Evolutionary conservation across 2,113 vertebrate species (phyloP), one percentile per base, ranked within the genome.

Genomic region (Phalacrocorax pelagicus): DNA sequence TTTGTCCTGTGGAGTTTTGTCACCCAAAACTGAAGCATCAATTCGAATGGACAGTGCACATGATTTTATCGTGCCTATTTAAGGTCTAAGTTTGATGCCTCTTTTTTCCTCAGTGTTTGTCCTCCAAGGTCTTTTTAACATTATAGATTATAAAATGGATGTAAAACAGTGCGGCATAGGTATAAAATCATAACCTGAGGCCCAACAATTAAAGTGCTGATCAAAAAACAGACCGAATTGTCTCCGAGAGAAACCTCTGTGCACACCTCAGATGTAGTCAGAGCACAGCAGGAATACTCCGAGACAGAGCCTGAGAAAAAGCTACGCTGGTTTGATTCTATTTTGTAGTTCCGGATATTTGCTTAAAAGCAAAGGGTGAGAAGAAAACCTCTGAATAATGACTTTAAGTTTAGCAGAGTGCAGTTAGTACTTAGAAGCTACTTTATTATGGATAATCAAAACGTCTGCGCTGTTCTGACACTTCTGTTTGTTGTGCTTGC

Each of bases 11-110:
- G 22, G 34, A 18, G 38, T 52, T 36, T 18, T 4, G 30, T 18
- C 20, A 80, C 62, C 27, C 14, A 9, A 27, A 51, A 4, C 12
- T 11, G 27, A 51, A 66, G 20, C 15, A 36, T 0, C 6, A 9
- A 27, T 5, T 6, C 1, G 2, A 24, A 52, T 0, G 12, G 46
- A 30, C 47, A 65, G 9, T 4, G 1, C 1, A 24, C 30, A 13
- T 2, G 2, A 9, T 5, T n/a, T 69, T 16, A 67, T 3, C n/a
- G 42, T 2, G 19, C 19, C 3, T 19, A 10, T 27, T 51, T 51
- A 24, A 38, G 29, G n/a, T 36, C 24, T 38, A 9, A 27, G 16
- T 27, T 5, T 24, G 44, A 36, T 0, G 2, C 10, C 32, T 49
- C 19, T n/a, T 19, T 46, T 30, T 38, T 32, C 11, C 20, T 27